Conservation (phyloP, 2,797 vertebrate genomes). For the Lepus townsendii region DNA sequence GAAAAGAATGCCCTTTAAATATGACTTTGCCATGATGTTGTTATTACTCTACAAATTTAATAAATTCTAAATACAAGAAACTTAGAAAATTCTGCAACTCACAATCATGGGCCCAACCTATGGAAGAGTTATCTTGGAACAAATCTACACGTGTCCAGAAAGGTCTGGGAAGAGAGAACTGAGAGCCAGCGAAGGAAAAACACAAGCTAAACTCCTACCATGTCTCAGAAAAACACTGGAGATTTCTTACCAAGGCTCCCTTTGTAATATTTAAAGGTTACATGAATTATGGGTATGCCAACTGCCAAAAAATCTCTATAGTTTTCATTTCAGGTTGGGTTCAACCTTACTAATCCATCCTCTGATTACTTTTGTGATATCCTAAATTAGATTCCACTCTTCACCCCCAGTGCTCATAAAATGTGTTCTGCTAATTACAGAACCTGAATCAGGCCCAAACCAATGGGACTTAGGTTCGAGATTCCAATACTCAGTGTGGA, state of each 20-base stretch:
- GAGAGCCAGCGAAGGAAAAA: neutral
- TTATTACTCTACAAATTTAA: neutral
- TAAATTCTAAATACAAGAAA: conserved; percentile 16
- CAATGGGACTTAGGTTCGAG: neutral
- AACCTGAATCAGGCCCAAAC: neutral
- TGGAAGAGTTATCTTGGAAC: neutral
- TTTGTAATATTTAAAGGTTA: conserved; percentile 34
- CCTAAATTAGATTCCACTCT: conserved; percentile 48
- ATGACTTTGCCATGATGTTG: neutral
- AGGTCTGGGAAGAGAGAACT: neutral
- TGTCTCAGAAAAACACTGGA: neutral
- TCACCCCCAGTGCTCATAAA: neutral
- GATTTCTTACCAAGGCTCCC: neutral
- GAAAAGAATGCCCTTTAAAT: neutral
- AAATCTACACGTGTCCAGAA: neutral
- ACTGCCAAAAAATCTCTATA: conserved; percentile 36
- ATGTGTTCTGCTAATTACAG: neutral
- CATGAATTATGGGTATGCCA: conserved; percentile 2
- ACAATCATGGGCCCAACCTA: neutral
- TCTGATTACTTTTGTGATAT: conserved; percentile 23
- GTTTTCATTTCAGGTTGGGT: conserved; percentile 52
- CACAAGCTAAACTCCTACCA: neutral
- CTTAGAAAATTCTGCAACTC: neutral
- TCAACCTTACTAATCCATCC: conserved; percentile 36
- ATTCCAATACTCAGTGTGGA: neutral